phyloP scores from a whole-genome alignment of 1,140 invertebrate genomes.

The Drosophila parabipectinata region DNA sequence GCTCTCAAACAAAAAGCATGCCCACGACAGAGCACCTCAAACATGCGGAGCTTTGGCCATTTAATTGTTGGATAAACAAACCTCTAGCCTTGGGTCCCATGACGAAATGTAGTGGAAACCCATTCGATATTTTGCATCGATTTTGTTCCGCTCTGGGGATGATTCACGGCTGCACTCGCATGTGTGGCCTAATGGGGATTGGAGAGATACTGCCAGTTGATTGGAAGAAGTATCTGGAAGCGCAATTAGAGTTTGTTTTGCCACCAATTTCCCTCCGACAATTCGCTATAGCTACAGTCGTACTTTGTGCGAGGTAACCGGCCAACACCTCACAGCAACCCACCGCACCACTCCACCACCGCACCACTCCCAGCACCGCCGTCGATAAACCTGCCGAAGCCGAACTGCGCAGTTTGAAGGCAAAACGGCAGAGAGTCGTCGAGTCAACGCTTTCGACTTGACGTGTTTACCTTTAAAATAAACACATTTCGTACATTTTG shows the following conservation, averaged over 20 bases:
- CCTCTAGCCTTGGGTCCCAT: slow-evolving; percentile 30
- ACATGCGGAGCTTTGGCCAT: slow-evolving; percentile 56
- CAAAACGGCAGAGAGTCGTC: slow-evolving; percentile 36
- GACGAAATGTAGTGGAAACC: slow-evolving; percentile 23
- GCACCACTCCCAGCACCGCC: slow-evolving; percentile 3
- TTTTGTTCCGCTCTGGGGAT: slow-evolving; percentile 16
- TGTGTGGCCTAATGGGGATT: slow-evolving; percentile 2
- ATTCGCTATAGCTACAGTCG: neutral
- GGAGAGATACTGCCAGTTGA: too few species aligned
- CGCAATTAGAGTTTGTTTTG: slow-evolving; percentile 48
- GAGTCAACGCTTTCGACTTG: slow-evolving; percentile 59
- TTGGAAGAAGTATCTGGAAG: slow-evolving; percentile 7
- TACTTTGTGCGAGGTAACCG: slow-evolving; percentile 9
- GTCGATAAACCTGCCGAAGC: slow-evolving; percentile 46
- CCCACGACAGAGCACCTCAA: slow-evolving; percentile 12
- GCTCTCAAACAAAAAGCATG: slow-evolving; percentile 1
- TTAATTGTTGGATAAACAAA: slow-evolving; percentile 72
- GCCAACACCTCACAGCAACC: slow-evolving; percentile 18
- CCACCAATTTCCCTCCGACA: slow-evolving; percentile 41
- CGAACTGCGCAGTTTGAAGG: slow-evolving; percentile 63
- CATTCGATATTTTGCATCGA: slow-evolving; percentile 42
- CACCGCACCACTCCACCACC: neutral
- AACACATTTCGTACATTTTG: slow-evolving; percentile 71
- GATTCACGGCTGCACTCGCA: slow-evolving; percentile 31
- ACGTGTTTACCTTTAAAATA: slow-evolving; percentile 78